Base-by-base conservation (phyloP, 1,140 invertebrate species). In the Diorhabda sublineata region DNA sequence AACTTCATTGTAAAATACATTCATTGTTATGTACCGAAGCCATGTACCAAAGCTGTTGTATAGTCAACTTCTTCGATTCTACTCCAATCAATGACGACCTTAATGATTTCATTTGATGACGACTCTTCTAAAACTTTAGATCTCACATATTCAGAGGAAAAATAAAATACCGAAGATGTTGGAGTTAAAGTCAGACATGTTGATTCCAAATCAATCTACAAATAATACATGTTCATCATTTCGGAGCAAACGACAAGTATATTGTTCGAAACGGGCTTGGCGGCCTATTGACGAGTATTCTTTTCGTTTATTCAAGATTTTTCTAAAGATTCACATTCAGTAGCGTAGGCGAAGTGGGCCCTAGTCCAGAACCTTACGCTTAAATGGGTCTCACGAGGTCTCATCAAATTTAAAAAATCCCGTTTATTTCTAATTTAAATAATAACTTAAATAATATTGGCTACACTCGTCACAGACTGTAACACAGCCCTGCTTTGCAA, bases 61-160 rank as follows among this genome's bases (percentile, higher is more conserved):
- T 82, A 87, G 73, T 88, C 87, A 42, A 84, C 81, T 62, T 79
- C 80, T 56, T 82, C 82, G 11, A 88, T 79, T 70, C 85, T 81
- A 45, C 78, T 77, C 68, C 84, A 86, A 73, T 88, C 84, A n/a
- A 88, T 79, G 44, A 88, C 82, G 58, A 87, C 79, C 7, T 76
- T 64, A 62, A 5, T 74, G 69, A 8, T 67, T 71, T 4, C 63
- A 69, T 43, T 67, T 71, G 65, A 79, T 76, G 3, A 76, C 71
- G 57, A 77, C 80, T 60, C 80, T 70, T 87, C 86, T 5, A 83
- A 81, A 4, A 90, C 84, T 41, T 83, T 81, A 56, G 83, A 80
- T 67, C 86, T 80, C 43, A 89, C 77, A 75, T 87, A 87, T 73
- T 89, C 87, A 9, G 87, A 85, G 2, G 86, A 85, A 2, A 88